Conservation (phyloP, 2,888 invertebrate genomes). For the Escarpia spicata region DNA sequence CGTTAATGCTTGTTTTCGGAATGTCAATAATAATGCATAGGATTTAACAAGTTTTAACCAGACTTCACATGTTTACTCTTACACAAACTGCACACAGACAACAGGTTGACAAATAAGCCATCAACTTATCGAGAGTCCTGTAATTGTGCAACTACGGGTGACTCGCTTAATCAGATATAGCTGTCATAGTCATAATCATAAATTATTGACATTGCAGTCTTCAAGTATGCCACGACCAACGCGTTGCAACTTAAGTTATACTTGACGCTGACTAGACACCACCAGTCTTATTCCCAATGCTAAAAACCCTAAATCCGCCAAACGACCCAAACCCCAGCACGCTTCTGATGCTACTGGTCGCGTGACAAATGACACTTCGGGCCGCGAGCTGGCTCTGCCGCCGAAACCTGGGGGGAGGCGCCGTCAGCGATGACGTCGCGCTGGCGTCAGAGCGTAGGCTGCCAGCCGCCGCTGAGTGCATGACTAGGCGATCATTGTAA, state of each 20-base stretch:
- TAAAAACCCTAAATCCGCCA: neutral
- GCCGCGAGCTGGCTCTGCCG: neutral
- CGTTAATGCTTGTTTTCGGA: neutral
- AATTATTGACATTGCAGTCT: neutral
- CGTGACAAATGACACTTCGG: neutral
- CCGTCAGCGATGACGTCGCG: neutral
- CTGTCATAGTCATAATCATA: neutral
- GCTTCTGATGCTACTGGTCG: neutral
- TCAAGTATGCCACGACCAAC: neutral
- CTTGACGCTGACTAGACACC: neutral
- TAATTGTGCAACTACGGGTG: neutral
- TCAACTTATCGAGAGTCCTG: neutral
- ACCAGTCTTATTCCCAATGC: neutral
- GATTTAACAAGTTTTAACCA: neutral
- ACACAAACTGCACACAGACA: neutral
- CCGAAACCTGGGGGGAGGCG: neutral
- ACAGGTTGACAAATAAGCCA: neutral
- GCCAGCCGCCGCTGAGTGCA: neutral
- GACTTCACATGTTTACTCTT: neutral
- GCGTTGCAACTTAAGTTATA: neutral
- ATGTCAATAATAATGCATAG: neutral
- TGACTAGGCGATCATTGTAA: neutral
- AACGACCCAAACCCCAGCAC: neutral
- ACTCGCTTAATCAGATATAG: neutral
- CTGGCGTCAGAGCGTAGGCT: neutral